A percentile compares a stretch with the other conserved stretches of the same genome.
These are phyloP conservation scores for Nannospalax galili DNA, from an alignment of 2,113 vertebrate genomes.

Conservation along the genomic window DNA sequence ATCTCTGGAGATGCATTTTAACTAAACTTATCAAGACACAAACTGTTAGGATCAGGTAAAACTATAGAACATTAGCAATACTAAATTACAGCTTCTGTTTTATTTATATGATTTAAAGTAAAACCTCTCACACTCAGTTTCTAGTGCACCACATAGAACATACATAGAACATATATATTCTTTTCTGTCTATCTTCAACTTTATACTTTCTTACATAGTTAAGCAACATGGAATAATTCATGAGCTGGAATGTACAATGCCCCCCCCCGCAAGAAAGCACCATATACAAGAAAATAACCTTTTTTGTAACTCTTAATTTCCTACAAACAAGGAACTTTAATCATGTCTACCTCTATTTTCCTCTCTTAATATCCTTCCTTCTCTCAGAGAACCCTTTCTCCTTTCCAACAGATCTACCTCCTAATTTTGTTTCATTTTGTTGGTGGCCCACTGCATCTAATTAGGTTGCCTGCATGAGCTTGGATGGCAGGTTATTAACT, in stretches of 20 bases:
- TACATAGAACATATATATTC: constrained; percentile 60
- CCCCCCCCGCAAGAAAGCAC: not conserved
- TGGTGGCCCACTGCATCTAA: too few species aligned
- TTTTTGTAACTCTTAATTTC: not conserved
- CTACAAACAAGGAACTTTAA: not conserved
- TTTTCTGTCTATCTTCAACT: constrained; percentile 66
- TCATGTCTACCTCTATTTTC: not conserved
- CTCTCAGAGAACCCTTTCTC: too few species aligned
- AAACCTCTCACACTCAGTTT: constrained; percentile 43
- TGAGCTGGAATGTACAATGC: not conserved
- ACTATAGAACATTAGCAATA: constrained; percentile 67
- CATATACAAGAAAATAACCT: not conserved
- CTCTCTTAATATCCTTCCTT: not conserved
- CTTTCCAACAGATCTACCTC: not conserved
- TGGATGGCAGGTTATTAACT: not conserved
- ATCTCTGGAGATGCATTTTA: constrained; percentile 77
- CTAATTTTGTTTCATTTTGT: not conserved
- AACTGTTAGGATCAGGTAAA: constrained; percentile 76
- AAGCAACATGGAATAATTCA: constrained; percentile 15
- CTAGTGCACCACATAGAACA: constrained; percentile 56
- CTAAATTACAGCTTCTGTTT: constrained; percentile 76
- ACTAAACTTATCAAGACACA: constrained; percentile 78
- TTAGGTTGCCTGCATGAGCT: not conserved
- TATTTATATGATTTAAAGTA: constrained; percentile 64
- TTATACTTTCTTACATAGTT: constrained; percentile 61